Conservation (phyloP, 2,113 vertebrate genomes). For the Elachura formosa region DNA sequence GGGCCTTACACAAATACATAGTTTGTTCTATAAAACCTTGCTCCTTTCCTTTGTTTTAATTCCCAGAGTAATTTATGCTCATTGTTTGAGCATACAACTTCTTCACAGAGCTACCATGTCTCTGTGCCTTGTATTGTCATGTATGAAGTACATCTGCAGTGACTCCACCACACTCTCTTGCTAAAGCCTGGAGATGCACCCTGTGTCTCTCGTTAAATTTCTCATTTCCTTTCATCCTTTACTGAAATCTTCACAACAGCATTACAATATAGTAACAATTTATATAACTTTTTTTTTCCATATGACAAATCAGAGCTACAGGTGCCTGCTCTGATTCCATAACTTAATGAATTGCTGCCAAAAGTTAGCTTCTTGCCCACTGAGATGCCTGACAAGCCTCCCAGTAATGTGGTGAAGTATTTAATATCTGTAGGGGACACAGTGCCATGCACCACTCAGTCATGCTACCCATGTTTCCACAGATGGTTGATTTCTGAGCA, state of each 20-base stretch:
- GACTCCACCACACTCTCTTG: neutral
- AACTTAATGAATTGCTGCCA: neutral
- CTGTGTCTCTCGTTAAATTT: neutral
- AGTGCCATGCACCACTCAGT: rapidly evolving
- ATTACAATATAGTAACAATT: neutral
- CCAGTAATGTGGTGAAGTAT: neutral
- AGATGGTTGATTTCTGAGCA: neutral
- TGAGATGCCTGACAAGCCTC: neutral
- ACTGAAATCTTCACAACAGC: neutral
- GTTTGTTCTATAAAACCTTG: neutral
- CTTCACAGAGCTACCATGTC: neutral
- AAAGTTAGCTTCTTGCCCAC: neutral
- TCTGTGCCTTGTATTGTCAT: neutral
- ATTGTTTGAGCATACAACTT: neutral
- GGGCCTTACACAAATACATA: neutral
- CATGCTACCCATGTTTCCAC: neutral
- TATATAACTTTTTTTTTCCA: neutral
- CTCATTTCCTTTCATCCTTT: neutral
- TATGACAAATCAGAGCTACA: neutral
- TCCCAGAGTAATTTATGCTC: neutral
- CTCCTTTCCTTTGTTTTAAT: neutral
- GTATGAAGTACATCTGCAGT: neutral
- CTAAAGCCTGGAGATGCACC: neutral
- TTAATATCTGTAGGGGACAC: neutral
- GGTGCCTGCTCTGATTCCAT: neutral